These are phyloP conservation scores for Cyrtodaria siliqua DNA, from an alignment of 2,888 invertebrate species.

Conservation along the genomic window DNA sequence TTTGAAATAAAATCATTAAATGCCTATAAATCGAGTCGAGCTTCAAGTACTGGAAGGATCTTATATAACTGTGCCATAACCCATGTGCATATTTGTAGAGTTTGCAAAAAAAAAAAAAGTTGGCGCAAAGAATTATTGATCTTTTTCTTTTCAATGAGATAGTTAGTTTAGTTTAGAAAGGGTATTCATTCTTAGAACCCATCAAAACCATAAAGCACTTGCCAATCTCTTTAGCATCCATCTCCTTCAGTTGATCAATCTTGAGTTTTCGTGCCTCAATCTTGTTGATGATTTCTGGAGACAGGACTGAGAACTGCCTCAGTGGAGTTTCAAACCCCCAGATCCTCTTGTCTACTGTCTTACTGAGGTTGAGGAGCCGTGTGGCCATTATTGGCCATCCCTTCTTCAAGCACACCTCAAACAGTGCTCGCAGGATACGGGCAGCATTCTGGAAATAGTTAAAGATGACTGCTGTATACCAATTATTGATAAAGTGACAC, in stretches of 20 bases:
- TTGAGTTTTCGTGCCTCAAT: constrained; percentile 92
- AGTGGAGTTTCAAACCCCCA: constrained; percentile 96
- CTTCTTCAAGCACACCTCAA: constrained; percentile 96
- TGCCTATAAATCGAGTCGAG: no score
- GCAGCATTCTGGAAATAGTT: constrained; percentile 94
- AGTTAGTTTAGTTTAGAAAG: no score
- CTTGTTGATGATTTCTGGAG: constrained; percentile 92
- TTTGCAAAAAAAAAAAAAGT: no score
- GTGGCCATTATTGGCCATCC: constrained; percentile 96
- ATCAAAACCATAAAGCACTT: constrained; percentile 49
- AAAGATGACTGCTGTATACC: no score
- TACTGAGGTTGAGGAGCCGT: constrained; percentile 93
- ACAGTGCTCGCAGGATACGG: constrained; percentile 95
- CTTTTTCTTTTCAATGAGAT: no score
- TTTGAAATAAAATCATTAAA: no score
- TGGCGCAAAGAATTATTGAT: no score
- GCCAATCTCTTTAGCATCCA: constrained; percentile 95
- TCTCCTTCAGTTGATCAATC: constrained; percentile 93
- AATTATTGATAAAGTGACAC: no score
- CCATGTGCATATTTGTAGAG: no score
- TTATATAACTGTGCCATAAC: no score
- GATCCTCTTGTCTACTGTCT: constrained; percentile 96
- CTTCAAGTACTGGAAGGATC: no score
- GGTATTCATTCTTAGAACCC: no score
- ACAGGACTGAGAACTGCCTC: constrained; percentile 90